Conservation (phyloP, 1,140 invertebrate genomes). For the Diabrotica undecimpunctata region DNA sequence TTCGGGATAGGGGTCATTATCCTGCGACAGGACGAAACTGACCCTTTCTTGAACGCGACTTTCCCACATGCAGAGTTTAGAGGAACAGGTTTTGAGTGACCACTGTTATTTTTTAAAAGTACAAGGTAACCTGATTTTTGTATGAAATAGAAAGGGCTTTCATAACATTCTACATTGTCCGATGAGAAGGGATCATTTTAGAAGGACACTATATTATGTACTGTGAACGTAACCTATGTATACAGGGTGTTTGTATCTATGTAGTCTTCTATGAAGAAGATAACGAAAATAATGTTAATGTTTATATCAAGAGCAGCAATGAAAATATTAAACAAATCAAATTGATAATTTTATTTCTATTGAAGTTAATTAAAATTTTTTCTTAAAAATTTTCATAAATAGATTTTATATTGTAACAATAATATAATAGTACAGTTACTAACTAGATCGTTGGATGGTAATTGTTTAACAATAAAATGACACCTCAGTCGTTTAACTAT, state of each 20-base stretch:
- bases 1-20: slow-evolving; percentile 22
- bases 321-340: no score
- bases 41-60: slow-evolving; percentile 34
- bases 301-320: no score
- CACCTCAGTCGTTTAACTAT: no score
- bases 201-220: neutral
- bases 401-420: no score
- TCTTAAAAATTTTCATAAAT: no score
- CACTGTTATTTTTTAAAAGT: slow-evolving; percentile 23
- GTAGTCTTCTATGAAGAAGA: neutral
- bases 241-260: neutral
- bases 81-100: slow-evolving; percentile 33
- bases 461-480: no score
- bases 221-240: no score
- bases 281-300: neutral
- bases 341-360: no score
- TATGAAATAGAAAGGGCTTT: slow-evolving; percentile 15
- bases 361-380: no score
- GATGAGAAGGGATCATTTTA: slow-evolving; percentile 11
- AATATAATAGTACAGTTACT: no score
- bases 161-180: slow-evolving; percentile 12
- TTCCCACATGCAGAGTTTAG: slow-evolving; percentile 27
- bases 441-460: no score
- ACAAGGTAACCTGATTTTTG: slow-evolving; percentile 16
- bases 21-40: slow-evolving; percentile 27